Evolutionary conservation across 2,113 vertebrate species (phyloP), one percentile per base, ranked within the genome.

Genomic region (Amphilophus citrinellus): DNA sequence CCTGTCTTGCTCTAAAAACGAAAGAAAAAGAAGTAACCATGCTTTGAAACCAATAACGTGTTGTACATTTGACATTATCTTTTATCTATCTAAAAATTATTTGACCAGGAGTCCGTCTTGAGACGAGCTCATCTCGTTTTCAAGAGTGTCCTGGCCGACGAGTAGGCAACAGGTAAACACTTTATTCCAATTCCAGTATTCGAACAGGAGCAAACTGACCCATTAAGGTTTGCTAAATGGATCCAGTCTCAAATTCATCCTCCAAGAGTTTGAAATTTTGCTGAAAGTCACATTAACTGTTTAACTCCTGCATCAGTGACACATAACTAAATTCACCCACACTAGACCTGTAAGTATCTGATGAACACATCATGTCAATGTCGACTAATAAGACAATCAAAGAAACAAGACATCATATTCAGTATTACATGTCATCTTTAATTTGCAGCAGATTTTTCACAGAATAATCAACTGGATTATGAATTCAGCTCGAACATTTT

Each of bases 81-180:
- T 94, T 92, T 94, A 95, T 95, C 91, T 96, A 96, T 96, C 94
- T 95, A 96, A 96, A 96, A 96, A 96, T 95, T 91, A 96, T 95
- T 95, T 96, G 95, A 96, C 96, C 96, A 96, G 96, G 96, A 96
- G 95, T 96, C 92, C 96, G 95, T 96, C 96, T 96, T 96, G 96
- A 96, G 96, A 96, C 96, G 96, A 96, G 96, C 95, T 93, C 95
- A 96, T 96, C 96, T 96, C 96, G 96, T 96, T 96, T 96, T 96
- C 96, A 96, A 96, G 96, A 96, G 95, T 96, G 95, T 91, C 96
- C 96, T 96, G 96, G 96, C 95, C 96, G 95, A 94, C 92, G 94
- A 95, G 86, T 96, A 96, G 96, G 95, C 96, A 96, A 93, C 95
- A 96, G 96, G 96, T 96, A 96, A 96, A 96, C 95, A 94, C 93